phyloP scores from a whole-genome alignment of 2,888 invertebrate species.

The Drosophila rubida region DNA sequence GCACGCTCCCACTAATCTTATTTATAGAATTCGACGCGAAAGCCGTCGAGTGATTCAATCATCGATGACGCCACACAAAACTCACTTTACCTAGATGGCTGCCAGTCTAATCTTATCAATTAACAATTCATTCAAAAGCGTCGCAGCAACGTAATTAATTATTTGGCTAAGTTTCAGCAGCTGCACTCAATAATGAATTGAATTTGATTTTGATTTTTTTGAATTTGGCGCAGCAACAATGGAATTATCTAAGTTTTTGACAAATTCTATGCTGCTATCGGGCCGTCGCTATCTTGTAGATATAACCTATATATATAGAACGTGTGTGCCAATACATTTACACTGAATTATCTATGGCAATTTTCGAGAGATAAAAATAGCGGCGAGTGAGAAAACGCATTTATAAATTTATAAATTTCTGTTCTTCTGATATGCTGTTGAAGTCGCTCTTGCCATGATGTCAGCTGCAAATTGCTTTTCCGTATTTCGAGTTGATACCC shows the following conservation, averaged over 20 bases:
- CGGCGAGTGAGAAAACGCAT: conserved; percentile 25
- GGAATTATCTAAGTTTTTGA: background rate
- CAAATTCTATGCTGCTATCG: conserved; percentile 41
- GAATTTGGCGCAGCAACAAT: too few species aligned
- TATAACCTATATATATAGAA: background rate
- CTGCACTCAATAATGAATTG: too few species aligned
- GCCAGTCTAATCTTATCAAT: too few species aligned
- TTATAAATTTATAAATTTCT: conserved; percentile 30
- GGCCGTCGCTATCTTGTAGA: conserved; percentile 35
- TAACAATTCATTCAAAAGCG: too few species aligned
- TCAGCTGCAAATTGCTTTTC: conserved; percentile 76
- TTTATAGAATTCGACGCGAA: conserved; percentile 14
- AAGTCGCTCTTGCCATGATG: conserved; percentile 57
- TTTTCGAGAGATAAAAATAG: conserved; percentile 35
- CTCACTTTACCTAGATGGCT: too few species aligned
- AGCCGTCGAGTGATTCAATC: conserved; percentile 58
- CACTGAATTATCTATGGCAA: conserved; percentile 44
- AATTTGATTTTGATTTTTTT: too few species aligned
- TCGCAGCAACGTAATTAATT: too few species aligned
- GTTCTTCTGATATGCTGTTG: conserved; percentile 12
- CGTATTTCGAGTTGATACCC: conserved; percentile 69
- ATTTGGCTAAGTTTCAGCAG: too few species aligned
- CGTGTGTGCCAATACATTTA: conserved; percentile 35
- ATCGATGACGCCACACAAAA: conserved; percentile 67
- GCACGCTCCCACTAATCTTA: conserved; percentile 9